A percentile compares a stretch with the other conserved stretches of the same genome.
These are phyloP conservation scores for Spondyliosoma cantharus DNA, from an alignment of 2,797 vertebrate genomes.

Conservation along the genomic window DNA sequence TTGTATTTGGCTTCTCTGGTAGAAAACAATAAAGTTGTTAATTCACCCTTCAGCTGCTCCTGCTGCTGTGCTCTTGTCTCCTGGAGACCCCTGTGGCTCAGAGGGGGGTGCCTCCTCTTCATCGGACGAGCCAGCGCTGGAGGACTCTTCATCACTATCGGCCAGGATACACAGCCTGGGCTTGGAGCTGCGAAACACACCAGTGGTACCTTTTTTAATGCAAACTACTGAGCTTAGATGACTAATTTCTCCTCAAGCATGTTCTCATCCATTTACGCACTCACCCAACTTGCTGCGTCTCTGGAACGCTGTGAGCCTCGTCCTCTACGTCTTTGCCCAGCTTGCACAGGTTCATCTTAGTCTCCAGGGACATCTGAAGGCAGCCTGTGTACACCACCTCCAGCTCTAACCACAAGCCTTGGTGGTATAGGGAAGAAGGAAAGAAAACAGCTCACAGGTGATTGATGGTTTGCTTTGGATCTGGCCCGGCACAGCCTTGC, in stretches of 20 bases:
- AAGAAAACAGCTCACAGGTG: neutral
- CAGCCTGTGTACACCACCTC: constrained; percentile 89
- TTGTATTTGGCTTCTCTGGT: too few relatives aligned
- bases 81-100: constrained; percentile 76
- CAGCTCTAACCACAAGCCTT: constrained; percentile 92
- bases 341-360: constrained; percentile 92
- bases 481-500: neutral
- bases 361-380: constrained; percentile 91
- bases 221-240: neutral
- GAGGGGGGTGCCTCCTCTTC: constrained; percentile 83
- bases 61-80: constrained; percentile 70
- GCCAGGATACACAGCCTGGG: constrained; percentile 83
- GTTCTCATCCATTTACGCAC: neutral
- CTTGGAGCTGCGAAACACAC: constrained; percentile 76
- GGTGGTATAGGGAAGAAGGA: neutral
- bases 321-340: constrained; percentile 86
- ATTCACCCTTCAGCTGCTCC: constrained; percentile 83
- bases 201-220: constrained; percentile 19
- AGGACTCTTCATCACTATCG: constrained; percentile 91
- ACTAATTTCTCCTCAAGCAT: neutral
- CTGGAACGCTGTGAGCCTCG: constrained; percentile 71
- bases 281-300: constrained; percentile 82
- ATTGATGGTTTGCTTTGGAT: constrained; percentile 31
- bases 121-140: constrained; percentile 88
- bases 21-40: too few relatives aligned